Percentiles rank a stretch among this genome's conserved stretches.
phyloP scores from a whole-genome alignment of 2,888 invertebrate genomes.

The Rhabditoides inermis region DNA sequence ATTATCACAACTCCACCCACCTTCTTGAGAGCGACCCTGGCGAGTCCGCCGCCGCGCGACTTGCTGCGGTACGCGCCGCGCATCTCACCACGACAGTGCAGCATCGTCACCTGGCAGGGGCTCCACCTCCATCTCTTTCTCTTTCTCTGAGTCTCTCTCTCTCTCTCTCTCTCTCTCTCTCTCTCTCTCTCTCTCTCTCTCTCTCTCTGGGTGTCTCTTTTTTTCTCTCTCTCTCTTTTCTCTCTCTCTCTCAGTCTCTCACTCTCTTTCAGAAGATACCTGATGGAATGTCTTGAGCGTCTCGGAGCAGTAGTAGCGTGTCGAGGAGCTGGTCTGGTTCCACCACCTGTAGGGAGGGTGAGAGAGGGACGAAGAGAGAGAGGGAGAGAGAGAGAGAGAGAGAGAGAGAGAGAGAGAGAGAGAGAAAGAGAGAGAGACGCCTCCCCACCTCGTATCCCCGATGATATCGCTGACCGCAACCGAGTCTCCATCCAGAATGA shows the following conservation, averaged over 20 bases:
- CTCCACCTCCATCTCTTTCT: too few relatives aligned
- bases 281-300: conserved; percentile 33
- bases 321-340: conserved; percentile 42
- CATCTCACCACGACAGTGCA: conserved; percentile 31
- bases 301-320: conserved; percentile 42
- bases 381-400: neutral
- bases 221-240: too few relatives aligned
- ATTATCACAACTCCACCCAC: conserved; percentile 10
- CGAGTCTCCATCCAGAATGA: conserved; percentile 37
- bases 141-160: too few relatives aligned
- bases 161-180: too few relatives aligned
- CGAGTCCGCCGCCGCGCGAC: conserved; percentile 20
- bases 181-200: too few relatives aligned
- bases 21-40: conserved; percentile 16
- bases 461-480: conserved; percentile 3
- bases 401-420: neutral
- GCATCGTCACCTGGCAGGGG: conserved; percentile 28
- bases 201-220: too few relatives aligned
- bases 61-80: conserved; percentile 28
- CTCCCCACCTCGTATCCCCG: neutral
- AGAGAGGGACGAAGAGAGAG: neutral
- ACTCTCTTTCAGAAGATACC: too few relatives aligned
- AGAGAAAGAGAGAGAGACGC: neutral
- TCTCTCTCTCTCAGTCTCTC: too few relatives aligned
- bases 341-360: conserved; percentile 26